Percentiles rank a stretch among this genome's conserved stretches.
phyloP scores from a whole-genome alignment of 2,888 invertebrate genomes.

The Apodemia zela region DNA sequence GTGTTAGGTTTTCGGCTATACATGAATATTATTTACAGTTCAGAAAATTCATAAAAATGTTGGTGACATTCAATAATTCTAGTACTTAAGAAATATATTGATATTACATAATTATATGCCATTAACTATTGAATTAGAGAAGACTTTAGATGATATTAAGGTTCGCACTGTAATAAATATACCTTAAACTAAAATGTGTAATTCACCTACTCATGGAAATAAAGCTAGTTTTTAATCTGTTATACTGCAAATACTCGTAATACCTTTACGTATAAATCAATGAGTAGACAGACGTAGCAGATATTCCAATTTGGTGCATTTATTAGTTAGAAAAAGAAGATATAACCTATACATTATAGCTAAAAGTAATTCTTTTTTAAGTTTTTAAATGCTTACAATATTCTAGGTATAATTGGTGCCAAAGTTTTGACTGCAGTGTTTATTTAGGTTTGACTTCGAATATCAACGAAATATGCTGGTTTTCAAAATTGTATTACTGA shows the following conservation, averaged over 20 bases:
- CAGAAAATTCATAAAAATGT: slow-evolving; percentile 14
- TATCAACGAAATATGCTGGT: slow-evolving; percentile 28
- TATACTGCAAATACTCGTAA: background rate
- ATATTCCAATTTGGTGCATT: slow-evolving; percentile 38
- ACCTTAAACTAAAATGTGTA: background rate
- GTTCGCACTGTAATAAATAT: background rate
- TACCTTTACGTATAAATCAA: background rate
- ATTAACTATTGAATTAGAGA: background rate
- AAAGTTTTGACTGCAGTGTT: slow-evolving; percentile 46
- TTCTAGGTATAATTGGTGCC: slow-evolving; percentile 59
- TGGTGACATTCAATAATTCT: slow-evolving; percentile 1
- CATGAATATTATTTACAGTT: slow-evolving; percentile 5
- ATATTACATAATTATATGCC: background rate
- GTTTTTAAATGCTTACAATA: slow-evolving; percentile 23
- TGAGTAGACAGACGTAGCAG: slow-evolving; percentile 17
- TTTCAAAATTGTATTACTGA: slow-evolving; percentile 22
- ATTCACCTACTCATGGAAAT: background rate
- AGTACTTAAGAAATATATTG: background rate
- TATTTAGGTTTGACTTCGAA: slow-evolving; percentile 20
- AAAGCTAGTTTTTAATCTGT: background rate
- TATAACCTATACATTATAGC: slow-evolving; percentile 20
- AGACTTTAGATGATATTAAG: background rate
- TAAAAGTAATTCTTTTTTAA: slow-evolving; percentile 22
- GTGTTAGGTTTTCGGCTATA: slow-evolving; percentile 17
- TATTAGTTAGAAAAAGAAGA: slow-evolving; percentile 31